phyloP scores from a whole-genome alignment of 2,888 invertebrate genomes.

The Elysia crispata region DNA sequence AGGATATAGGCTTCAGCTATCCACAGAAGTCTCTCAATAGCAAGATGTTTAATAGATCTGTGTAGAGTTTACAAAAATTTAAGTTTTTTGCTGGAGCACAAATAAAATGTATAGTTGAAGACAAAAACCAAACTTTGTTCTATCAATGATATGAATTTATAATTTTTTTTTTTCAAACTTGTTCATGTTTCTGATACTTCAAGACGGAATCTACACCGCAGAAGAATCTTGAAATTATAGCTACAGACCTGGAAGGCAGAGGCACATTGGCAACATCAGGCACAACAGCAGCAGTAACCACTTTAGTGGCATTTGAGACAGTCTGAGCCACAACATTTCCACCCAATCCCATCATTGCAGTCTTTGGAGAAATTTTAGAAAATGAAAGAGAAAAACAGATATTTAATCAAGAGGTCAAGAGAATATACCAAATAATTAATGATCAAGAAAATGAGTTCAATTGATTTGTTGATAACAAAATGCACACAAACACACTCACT shows the following conservation, averaged over 20 bases:
- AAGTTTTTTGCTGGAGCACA: neutral
- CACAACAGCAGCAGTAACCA: slow-evolving; percentile 76
- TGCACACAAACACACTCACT: no score
- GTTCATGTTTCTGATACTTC: no score
- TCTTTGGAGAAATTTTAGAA: slow-evolving; percentile 56
- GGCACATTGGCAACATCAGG: slow-evolving; percentile 76
- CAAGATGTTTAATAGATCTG: slow-evolving; percentile 75
- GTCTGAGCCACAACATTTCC: slow-evolving; percentile 75
- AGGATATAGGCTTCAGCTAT: slow-evolving; percentile 78
- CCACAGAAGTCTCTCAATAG: slow-evolving; percentile 78
- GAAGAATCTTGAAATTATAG: no score
- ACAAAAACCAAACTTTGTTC: no score
- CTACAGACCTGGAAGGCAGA: slow-evolving; percentile 74
- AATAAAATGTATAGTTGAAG: no score
- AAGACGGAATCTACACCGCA: no score
- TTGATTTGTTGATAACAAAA: no score
- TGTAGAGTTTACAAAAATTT: neutral
- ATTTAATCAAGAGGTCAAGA: no score
- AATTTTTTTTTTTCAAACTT: no score
- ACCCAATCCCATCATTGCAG: slow-evolving; percentile 74
- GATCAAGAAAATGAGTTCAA: no score
- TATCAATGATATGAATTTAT: no score
- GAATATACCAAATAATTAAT: no score
- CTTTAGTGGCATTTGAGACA: slow-evolving; percentile 76
- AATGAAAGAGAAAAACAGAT: neutral